Evolutionary conservation across 2,797 vertebrate species (phyloP).

Genomic region (Chromis chromis): DNA sequence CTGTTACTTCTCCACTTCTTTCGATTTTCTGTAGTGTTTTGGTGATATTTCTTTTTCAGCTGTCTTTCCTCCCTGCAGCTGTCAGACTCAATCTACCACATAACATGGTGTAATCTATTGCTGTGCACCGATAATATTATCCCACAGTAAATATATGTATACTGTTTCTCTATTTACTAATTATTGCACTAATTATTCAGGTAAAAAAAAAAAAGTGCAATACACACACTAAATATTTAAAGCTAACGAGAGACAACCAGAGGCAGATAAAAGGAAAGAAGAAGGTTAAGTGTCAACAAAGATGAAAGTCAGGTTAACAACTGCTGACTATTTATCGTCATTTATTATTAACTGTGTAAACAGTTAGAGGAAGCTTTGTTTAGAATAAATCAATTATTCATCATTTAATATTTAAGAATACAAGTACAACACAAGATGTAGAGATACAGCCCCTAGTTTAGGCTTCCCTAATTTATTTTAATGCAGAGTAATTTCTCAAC

Average conservation of each 20-base stretch:
- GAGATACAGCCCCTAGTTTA: not conserved
- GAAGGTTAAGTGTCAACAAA: not conserved
- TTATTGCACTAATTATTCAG: too few species aligned
- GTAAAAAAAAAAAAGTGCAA: not conserved
- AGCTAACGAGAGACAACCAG: not conserved
- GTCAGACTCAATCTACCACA: too few species aligned
- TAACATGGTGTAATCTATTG: too few species aligned
- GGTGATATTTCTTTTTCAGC: too few species aligned
- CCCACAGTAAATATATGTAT: too few species aligned
- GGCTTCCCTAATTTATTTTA: not conserved
- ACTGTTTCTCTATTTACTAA: too few species aligned
- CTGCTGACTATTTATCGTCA: not conserved
- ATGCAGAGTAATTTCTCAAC: not conserved
- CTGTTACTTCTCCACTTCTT: too few species aligned
- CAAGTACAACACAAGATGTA: not conserved
- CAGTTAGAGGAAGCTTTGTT: not conserved
- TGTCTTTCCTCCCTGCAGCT: too few species aligned
- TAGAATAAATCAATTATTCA: not conserved
- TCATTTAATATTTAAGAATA: not conserved
- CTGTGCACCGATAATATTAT: too few species aligned
- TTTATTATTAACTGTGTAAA: not conserved
- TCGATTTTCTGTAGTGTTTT: too few species aligned
- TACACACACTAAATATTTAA: not conserved
- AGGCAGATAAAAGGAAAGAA: not conserved
- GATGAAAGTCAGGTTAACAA: not conserved